Percentiles rank a stretch among this genome's conserved stretches.
Conservation (phyloP, 2,888 invertebrate species). For the Limnephilus rhombicus region DNA sequence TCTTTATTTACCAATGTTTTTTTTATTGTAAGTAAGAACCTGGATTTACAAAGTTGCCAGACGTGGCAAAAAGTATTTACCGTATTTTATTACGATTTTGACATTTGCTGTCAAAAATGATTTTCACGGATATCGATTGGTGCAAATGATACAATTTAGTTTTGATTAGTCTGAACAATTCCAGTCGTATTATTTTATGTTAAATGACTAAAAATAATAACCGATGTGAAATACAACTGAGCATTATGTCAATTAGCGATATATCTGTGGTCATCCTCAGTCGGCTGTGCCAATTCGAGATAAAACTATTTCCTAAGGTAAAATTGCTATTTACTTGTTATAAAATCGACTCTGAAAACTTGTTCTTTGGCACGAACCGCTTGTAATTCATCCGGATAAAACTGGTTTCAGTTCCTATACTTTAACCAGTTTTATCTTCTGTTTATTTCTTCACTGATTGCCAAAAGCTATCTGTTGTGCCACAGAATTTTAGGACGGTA, state of each 20-base stretch:
- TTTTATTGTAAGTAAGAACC: not conserved
- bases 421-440: constrained; percentile 1
- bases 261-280: constrained; percentile 8
- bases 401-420: not conserved
- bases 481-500: not conserved
- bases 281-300: not conserved
- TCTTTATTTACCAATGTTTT: not conserved
- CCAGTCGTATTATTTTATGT: not conserved
- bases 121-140: constrained; percentile 14
- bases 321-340: not conserved
- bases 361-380: constrained; percentile 2
- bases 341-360: not conserved
- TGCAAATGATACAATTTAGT: not conserved
- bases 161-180: not conserved
- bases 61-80: not conserved
- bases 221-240: not conserved
- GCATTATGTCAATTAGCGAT: constrained; percentile 8
- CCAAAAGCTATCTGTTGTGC: constrained; percentile 2
- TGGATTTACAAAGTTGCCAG: constrained; percentile 19
- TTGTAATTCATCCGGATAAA: not conserved
- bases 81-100: not conserved
- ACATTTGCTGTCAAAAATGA: constrained; percentile 30
- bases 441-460: constrained; percentile 19
- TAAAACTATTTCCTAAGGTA: constrained; percentile 25
- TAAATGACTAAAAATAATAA: not conserved